A percentile compares a stretch with the other conserved stretches of the same genome.
These are phyloP conservation scores for Gorsachius goisagi DNA, from an alignment of 2,113 vertebrate species.

Conservation along the genomic window DNA sequence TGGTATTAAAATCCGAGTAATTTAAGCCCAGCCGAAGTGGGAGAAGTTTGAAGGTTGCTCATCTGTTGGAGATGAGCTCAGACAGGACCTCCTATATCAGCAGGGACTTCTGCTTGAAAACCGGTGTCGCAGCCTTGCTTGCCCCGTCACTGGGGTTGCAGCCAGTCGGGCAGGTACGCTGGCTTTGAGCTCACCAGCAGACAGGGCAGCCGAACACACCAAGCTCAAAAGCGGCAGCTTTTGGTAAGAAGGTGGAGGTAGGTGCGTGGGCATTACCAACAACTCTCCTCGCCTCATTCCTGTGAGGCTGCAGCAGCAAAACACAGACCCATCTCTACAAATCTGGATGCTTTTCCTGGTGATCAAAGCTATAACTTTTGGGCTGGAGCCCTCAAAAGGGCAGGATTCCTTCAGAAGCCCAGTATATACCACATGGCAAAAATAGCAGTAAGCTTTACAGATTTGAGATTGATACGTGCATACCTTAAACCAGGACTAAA, in stretches of 20 bases:
- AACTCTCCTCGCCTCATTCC: neutral
- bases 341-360: neutral
- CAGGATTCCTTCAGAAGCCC: neutral
- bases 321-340: neutral
- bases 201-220: neutral
- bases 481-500: neutral
- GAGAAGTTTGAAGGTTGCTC: neutral
- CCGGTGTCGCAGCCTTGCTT: neutral
- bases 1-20: neutral
- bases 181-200: neutral
- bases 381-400: neutral
- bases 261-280: neutral
- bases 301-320: accelerated
- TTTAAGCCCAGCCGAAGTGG: neutral
- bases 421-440: neutral
- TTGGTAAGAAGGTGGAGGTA: neutral
- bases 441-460: neutral
- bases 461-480: neutral
- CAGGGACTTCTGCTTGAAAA: neutral
- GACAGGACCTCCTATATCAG: neutral
- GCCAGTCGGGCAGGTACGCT: neutral
- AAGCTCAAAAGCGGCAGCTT: accelerated
- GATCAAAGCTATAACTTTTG: neutral
- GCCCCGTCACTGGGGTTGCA: neutral
- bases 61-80: neutral